These are phyloP conservation scores for Odocoileus virginianus DNA, from an alignment of 2,113 vertebrate genomes.

Conservation along the genomic window DNA sequence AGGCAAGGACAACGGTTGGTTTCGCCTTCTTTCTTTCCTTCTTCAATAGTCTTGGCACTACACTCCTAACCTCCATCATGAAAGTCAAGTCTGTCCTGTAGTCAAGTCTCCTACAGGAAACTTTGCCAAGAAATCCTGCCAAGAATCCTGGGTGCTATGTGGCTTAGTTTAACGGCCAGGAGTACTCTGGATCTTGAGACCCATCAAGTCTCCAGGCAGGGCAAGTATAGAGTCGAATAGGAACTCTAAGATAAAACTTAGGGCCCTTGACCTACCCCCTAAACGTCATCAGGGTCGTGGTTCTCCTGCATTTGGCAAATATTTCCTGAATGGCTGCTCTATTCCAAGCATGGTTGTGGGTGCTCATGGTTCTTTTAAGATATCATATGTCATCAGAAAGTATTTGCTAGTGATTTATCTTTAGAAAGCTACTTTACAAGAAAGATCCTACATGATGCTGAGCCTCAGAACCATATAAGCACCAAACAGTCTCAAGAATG, in stretches of 20 bases:
- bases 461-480: not conserved
- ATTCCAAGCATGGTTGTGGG: not conserved
- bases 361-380: not conserved
- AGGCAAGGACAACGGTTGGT: conserved; percentile 30
- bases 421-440: conserved; percentile 42
- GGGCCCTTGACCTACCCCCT: not conserved
- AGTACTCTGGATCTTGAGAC: not conserved
- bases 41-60: conserved; percentile 38
- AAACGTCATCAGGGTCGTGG: not conserved
- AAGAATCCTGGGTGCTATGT: conserved; percentile 26
- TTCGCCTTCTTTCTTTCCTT: conserved; percentile 20
- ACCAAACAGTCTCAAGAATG: not conserved
- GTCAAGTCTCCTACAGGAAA: conserved; percentile 26
- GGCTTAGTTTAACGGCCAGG: not conserved
- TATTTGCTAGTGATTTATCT: conserved; percentile 5
- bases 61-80: not conserved
- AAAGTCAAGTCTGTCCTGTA: conserved; percentile 28
- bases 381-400: not conserved
- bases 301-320: not conserved
- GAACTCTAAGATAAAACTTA: conserved; percentile 5
- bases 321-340: not conserved
- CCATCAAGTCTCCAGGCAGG: not conserved
- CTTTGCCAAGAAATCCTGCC: conserved; percentile 60
- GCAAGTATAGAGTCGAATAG: not conserved
- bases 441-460: not conserved